A percentile compares a stretch with the other conserved stretches of the same genome.
These are phyloP conservation scores for Tenualosa ilisha DNA, from an alignment of 2,797 vertebrate species.

Conservation along the genomic window DNA sequence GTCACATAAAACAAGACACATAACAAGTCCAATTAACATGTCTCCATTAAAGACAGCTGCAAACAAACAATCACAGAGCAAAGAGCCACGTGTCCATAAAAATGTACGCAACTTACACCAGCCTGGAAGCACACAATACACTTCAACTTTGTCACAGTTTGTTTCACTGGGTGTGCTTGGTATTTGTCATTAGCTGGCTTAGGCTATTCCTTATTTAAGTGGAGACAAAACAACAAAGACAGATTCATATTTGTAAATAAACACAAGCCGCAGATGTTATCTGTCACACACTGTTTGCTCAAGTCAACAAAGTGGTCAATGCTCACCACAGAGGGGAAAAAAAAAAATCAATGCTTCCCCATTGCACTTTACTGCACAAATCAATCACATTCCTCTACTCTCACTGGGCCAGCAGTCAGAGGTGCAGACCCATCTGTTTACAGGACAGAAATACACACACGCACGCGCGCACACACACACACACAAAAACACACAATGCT, in stretches of 20 bases:
- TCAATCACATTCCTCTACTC: constrained; percentile 7
- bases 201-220: background rate
- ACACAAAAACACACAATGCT: background rate
- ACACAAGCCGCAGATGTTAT: background rate
- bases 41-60: background rate
- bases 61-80: background rate
- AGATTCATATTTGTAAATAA: background rate
- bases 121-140: background rate
- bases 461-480: background rate
- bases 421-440: constrained; percentile 21
- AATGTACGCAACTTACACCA: background rate
- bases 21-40: background rate
- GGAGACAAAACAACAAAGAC: background rate
- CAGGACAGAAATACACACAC: constrained; percentile 2
- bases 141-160: constrained; percentile 11
- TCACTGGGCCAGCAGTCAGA: background rate
- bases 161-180: background rate
- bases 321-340: background rate
- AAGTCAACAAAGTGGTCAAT: constrained; percentile 3
- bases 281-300: background rate
- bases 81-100: background rate
- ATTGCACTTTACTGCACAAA: constrained; percentile 13
- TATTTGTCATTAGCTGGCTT: too few species aligned
- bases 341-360: background rate
- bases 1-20: background rate